phyloP scores from a whole-genome alignment of 1,140 invertebrate species.

The Lepidurus couesii region DNA sequence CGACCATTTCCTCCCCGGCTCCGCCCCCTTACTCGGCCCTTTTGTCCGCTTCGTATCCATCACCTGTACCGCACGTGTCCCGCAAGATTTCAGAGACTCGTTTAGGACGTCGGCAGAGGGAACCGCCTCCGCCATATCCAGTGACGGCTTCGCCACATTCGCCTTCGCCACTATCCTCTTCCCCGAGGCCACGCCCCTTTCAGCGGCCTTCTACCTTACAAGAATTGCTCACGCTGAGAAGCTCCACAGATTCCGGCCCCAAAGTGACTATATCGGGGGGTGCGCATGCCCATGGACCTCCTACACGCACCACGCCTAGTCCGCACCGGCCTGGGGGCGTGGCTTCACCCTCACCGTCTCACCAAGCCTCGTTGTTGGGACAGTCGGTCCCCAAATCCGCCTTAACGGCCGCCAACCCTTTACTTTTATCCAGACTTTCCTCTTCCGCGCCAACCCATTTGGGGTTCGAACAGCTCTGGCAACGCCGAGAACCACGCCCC shows the following conservation, averaged over 20 bases:
- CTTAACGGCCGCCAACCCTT: slow-evolving; percentile 42
- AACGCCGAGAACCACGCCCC: slow-evolving; percentile 69
- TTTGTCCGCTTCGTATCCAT: slow-evolving; percentile 16
- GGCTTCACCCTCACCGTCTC: neutral
- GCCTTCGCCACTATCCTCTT: neutral
- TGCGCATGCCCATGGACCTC: neutral
- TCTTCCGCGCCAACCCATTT: slow-evolving; percentile 42
- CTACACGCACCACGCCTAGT: slow-evolving; percentile 1
- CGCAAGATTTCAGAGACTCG: slow-evolving; percentile 34
- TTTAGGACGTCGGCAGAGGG: slow-evolving; percentile 46
- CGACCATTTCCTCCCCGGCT: slow-evolving; percentile 36
- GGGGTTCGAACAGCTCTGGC: slow-evolving; percentile 37
- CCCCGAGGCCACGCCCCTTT: neutral
- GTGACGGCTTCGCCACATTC: slow-evolving; percentile 45
- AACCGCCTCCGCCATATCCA: slow-evolving; percentile 43
- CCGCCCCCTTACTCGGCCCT: neutral
- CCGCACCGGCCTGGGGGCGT: neutral
- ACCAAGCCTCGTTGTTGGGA: slow-evolving; percentile 38
- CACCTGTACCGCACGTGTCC: neutral
- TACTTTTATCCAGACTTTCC: slow-evolving; percentile 37
- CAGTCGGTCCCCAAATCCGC: slow-evolving; percentile 41
- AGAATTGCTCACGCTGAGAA: neutral
- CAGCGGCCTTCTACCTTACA: slow-evolving; percentile 8
- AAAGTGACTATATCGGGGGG: neutral
- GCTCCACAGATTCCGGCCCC: neutral